Conservation (phyloP, 2,888 invertebrate species). For the Amiota mariae region DNA sequence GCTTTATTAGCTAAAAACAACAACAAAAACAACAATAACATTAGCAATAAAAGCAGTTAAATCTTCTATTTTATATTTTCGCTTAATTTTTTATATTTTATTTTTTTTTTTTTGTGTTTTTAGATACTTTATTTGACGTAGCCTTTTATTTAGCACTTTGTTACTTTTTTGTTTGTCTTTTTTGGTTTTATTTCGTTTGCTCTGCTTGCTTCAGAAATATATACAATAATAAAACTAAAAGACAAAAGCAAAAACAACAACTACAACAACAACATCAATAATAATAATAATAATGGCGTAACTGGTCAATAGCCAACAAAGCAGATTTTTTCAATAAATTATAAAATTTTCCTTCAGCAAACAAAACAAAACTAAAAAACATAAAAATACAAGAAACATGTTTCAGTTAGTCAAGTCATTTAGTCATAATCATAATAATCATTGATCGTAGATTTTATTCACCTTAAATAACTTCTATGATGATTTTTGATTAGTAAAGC, state of each 20-base stretch:
- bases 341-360: background rate
- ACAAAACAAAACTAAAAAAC: slow-evolving; percentile 6
- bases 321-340: slow-evolving; percentile 13
- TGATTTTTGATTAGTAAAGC: too few species aligned
- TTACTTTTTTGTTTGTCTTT: slow-evolving; percentile 49
- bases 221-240: too few species aligned
- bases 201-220: slow-evolving; percentile 49
- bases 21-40: slow-evolving; percentile 38
- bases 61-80: slow-evolving; percentile 41
- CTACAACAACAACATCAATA: background rate
- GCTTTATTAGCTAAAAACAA: slow-evolving; percentile 63
- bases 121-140: slow-evolving; percentile 32
- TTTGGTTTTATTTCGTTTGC: slow-evolving; percentile 35
- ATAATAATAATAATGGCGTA: slow-evolving; percentile 9
- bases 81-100: slow-evolving; percentile 32
- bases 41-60: slow-evolving; percentile 41
- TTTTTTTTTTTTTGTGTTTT: slow-evolving; percentile 36
- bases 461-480: too few species aligned
- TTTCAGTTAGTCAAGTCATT: background rate
- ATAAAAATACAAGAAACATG: background rate
- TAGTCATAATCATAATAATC: too few species aligned
- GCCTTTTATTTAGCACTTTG: slow-evolving; percentile 47
- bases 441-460: too few species aligned
- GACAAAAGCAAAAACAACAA: background rate
- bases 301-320: slow-evolving; percentile 32